Evolutionary conservation across 2,888 invertebrate genomes (phyloP).

Genomic region (Andrena fulva): DNA sequence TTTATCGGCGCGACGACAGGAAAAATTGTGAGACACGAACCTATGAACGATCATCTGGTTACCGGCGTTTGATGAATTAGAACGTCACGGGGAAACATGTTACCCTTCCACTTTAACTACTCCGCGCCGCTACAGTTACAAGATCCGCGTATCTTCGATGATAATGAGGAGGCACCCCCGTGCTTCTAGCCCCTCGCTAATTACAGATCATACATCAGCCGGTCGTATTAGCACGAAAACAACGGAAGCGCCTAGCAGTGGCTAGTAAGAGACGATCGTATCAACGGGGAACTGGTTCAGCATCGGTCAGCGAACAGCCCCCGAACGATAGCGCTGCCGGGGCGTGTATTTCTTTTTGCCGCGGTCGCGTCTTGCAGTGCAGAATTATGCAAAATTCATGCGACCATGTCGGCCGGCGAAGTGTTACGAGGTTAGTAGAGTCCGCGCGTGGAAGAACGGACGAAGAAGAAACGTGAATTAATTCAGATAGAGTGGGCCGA

Average conservation of each 20-base stretch:
- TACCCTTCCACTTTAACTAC: not conserved
- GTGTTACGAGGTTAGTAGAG: conserved; percentile 43
- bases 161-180: conserved; percentile 9
- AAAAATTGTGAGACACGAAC: not conserved
- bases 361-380: not conserved
- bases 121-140: not conserved
- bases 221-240: no score
- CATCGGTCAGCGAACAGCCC: no score
- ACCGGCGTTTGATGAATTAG: conserved; percentile 7
- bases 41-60: conserved; percentile 7
- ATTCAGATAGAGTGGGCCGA: conserved; percentile 57
- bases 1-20: not conserved
- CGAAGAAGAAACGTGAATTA: conserved; percentile 58
- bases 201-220: no score
- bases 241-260: no score
- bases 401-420: not conserved
- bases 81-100: not conserved
- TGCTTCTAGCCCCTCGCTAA: no score
- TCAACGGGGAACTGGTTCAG: not conserved
- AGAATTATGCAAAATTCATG: conserved; percentile 32
- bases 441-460: conserved; percentile 13
- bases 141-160: conserved; percentile 18
- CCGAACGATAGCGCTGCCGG: not conserved
- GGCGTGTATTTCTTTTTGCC: not conserved
- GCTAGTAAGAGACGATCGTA: not conserved